These are phyloP conservation scores for Leucopsar rothschildi DNA, from an alignment of 2,113 vertebrate genomes.

Conservation along the genomic window DNA sequence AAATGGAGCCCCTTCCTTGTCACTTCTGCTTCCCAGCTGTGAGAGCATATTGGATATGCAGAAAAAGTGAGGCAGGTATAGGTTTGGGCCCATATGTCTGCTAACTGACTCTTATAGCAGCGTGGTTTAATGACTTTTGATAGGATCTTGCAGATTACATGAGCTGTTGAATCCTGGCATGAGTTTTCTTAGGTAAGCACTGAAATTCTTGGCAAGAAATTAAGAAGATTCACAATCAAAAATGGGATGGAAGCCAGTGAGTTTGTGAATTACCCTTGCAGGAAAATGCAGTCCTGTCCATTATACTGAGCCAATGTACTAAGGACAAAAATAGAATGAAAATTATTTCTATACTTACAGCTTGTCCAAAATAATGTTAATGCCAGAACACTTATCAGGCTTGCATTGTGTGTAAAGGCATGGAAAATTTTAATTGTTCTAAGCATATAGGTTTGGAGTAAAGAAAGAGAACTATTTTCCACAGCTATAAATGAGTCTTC, in stretches of 20 bases:
- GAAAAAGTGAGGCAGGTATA: not conserved
- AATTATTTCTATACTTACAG: not conserved
- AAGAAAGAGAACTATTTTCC: not conserved
- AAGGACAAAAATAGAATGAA: not conserved
- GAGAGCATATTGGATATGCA: not conserved
- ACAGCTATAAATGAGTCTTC: not conserved
- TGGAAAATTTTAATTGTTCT: not conserved
- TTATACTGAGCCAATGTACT: not conserved
- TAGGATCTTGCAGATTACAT: not conserved
- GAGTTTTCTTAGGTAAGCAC: not conserved
- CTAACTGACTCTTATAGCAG: not conserved
- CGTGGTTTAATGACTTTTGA: not conserved
- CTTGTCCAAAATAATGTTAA: not conserved
- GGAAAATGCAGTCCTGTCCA: not conserved
- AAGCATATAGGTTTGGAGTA: not conserved
- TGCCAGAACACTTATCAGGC: not conserved
- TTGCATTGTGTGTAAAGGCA: not conserved
- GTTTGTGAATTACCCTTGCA: not conserved
- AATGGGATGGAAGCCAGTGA: not conserved
- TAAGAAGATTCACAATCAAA: not conserved
- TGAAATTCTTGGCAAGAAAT: conserved; percentile 8
- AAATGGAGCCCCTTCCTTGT: not conserved
- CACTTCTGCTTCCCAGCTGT: not conserved
- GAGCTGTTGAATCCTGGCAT: not conserved
- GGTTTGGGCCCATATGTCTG: not conserved